A percentile compares a stretch with the other conserved stretches of the same genome.
Evolutionary conservation across 2,888 invertebrate species (phyloP).

Genomic region (Teinopalpus imperialis): DNA sequence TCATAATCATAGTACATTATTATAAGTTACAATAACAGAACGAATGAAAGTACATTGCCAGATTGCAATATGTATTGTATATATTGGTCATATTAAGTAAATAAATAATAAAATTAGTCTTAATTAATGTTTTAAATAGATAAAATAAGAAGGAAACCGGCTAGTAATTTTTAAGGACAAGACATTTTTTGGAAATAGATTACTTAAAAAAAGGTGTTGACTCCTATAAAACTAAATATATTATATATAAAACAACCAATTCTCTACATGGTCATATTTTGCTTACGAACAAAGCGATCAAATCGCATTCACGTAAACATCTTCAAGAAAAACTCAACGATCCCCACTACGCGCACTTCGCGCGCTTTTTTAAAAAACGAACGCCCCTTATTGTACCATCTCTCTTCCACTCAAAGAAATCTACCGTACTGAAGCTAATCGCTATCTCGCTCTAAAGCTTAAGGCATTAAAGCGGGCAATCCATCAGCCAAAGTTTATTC

Average conservation of each 20-base stretch:
- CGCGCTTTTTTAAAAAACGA: constrained; percentile 74
- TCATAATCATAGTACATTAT: no score
- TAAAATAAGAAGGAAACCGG: no score
- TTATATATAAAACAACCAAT: constrained; percentile 44
- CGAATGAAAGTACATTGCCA: no score
- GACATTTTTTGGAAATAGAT: no score
- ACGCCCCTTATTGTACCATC: constrained; percentile 54
- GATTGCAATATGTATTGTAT: no score
- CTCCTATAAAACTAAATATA: no score
- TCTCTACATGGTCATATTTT: constrained; percentile 40
- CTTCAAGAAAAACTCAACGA: constrained; percentile 80
- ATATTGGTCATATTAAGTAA: no score
- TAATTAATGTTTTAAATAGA: no score
- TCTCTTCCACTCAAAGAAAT: constrained; percentile 37
- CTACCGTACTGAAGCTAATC: constrained; percentile 27
- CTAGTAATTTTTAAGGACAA: no score
- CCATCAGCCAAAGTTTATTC: constrained; percentile 78
- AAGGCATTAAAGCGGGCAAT: constrained; percentile 73
- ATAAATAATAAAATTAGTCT: no score
- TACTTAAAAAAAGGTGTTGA: no score
- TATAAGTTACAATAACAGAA: no score
- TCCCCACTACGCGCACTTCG: constrained; percentile 78
- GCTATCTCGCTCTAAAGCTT: constrained; percentile 69
- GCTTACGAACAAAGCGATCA: constrained; percentile 66
- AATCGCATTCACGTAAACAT: constrained; percentile 79